A percentile compares a stretch with the other conserved stretches of the same genome.
phyloP scores from a whole-genome alignment of 2,797 vertebrate species.

The Sebastes taczanowskii region DNA sequence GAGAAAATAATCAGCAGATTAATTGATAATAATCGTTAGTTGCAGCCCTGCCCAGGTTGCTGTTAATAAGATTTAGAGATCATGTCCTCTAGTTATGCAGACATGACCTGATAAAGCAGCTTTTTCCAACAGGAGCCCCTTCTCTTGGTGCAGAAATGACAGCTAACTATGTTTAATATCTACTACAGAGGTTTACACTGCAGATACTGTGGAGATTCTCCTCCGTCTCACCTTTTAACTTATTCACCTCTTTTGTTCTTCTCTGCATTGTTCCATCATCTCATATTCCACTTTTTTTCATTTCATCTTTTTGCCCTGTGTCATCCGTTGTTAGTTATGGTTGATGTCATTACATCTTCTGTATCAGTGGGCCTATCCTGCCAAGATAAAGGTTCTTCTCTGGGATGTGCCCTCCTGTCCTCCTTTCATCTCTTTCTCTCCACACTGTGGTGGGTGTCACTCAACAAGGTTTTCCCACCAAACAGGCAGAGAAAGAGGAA shows the following conservation, averaged over 20 bases:
- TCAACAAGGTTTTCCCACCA: constrained; percentile 17
- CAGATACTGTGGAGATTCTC: not conserved
- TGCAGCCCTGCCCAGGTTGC: not conserved
- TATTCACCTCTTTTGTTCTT: not conserved
- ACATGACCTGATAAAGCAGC: not conserved
- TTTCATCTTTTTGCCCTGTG: not conserved
- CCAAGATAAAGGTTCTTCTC: constrained; percentile 25
- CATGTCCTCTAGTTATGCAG: not conserved
- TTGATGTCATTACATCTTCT: constrained; percentile 23
- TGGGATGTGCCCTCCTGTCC: constrained; percentile 23
- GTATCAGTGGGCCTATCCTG: constrained; percentile 1
- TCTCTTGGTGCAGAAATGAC: not conserved
- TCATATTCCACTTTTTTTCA: not conserved
- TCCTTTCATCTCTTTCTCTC: constrained; percentile 20
- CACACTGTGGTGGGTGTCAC: constrained; percentile 17
- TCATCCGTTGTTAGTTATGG: constrained; percentile 14
- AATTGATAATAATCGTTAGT: no score
- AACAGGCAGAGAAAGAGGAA: not conserved
- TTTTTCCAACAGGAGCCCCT: not conserved
- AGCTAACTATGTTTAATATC: not conserved
- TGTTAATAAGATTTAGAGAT: not conserved
- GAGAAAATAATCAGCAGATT: no score
- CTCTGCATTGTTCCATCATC: not conserved
- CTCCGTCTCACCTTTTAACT: not conserved
- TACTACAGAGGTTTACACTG: not conserved